Evolutionary conservation across 2,888 invertebrate species (phyloP), one percentile per base, ranked within the genome.

Genomic region (Trissolcus japonicus): DNA sequence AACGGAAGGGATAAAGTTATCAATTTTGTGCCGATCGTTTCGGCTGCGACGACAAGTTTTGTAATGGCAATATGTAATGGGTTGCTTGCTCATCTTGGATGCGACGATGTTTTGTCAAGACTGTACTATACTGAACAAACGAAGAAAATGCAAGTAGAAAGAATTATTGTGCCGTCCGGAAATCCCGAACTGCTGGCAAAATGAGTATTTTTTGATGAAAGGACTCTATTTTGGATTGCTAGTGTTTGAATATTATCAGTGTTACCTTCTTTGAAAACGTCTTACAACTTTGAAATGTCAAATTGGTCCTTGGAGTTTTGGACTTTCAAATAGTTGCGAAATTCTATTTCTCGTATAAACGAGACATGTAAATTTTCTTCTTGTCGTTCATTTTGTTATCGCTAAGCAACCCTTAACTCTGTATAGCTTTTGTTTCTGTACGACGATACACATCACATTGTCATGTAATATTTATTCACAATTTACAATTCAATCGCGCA

Each of bases 381-480:
- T 35, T 11, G 35, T 48, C 40, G 48, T 61, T 61, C 11, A 11
- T 46, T 46, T 25, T 6, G 3, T 25, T 46, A 11, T 65, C 7
- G 59, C 51, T 35, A 59, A 71, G 71, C 71, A 71, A 71, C 71
- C 71, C 63, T 71, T 62, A 46, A 62, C 62, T 62, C 71, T 57
- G 51, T 51, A 51, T 57, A 50, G 51, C 51, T 54, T 21, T n/a
- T 63, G 66, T 55, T 59, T 55, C 16, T 29, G 43, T 60, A 66
- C 29, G 59, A 25, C 0, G 25, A 25, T 25, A 59, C 65, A 72
- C 53, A 11, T 40, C n/a, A 43, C 16, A 51, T 63, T 55, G 54
- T 56, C 40, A 16, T 29, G 21, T 53, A 59, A 50, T 63, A 63
- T 73, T 63, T 61, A 61, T 73, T 73, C 35, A 66, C 59, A 29